These are phyloP conservation scores for Chaenocephalus aceratus DNA, from an alignment of 2,113 vertebrate species.

Conservation along the genomic window DNA sequence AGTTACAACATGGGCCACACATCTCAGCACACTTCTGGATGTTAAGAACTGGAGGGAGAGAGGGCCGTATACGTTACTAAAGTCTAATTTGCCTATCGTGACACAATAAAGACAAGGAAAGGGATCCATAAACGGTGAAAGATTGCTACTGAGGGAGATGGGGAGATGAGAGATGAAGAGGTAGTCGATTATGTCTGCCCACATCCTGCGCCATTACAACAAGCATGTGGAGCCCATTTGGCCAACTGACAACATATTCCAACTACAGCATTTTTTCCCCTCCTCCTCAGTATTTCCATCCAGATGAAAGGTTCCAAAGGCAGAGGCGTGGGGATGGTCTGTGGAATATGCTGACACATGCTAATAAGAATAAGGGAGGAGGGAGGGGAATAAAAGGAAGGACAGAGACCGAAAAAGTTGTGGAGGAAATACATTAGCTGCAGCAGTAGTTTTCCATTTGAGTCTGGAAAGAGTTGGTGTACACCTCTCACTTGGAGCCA, in stretches of 20 bases:
- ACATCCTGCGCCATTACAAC: constrained; percentile 50
- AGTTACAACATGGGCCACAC: constrained; percentile 41
- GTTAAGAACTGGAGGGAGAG: constrained; percentile 35
- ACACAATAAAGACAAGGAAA: constrained; percentile 67
- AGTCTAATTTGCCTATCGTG: constrained; percentile 67
- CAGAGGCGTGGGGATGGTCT: constrained; percentile 45
- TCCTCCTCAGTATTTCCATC: constrained; percentile 68
- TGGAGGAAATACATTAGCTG: constrained; percentile 64
- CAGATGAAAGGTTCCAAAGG: constrained; percentile 54
- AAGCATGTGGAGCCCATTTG: constrained; percentile 62
- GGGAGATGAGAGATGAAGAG: constrained; percentile 12
- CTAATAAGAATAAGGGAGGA: constrained; percentile 55
- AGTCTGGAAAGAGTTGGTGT: constrained; percentile 58
- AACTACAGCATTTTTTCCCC: constrained; percentile 27
- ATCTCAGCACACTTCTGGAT: constrained; percentile 2
- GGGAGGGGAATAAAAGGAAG: constrained; percentile 30
- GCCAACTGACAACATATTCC: constrained; percentile 81
- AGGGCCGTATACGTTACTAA: constrained; percentile 49
- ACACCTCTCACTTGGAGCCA: constrained; percentile 10
- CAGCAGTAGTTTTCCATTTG: constrained; percentile 73
- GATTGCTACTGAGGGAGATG: constrained; percentile 21
- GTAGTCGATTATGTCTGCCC: constrained; percentile 40
- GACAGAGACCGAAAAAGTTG: constrained; percentile 15
- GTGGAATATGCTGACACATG: constrained; percentile 78
- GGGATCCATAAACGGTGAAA: constrained; percentile 57